phyloP scores from a whole-genome alignment of 35 echinoderm and acorn worm genomes.

The Heliocidaris erythrogramma region DNA sequence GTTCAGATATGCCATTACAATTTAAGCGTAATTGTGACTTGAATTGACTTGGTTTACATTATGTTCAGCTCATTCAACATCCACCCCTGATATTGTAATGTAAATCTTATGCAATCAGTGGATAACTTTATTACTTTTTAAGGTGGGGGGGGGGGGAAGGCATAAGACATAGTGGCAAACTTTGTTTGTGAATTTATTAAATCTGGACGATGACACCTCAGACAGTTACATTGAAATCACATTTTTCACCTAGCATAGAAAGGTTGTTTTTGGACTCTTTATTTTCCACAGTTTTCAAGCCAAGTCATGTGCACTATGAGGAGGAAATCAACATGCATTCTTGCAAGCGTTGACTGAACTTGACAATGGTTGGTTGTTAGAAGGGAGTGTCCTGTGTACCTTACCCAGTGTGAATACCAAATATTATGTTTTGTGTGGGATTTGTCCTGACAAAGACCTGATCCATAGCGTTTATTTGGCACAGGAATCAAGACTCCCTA shows the following conservation, averaged over 20 bases:
- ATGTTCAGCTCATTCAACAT: background rate
- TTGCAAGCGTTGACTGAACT: background rate
- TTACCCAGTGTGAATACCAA: slow-evolving; percentile 28
- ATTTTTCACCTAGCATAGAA: background rate
- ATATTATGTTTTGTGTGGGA: slow-evolving; percentile 33
- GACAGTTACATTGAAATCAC: background rate
- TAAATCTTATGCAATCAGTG: background rate
- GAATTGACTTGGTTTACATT: background rate
- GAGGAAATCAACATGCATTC: background rate
- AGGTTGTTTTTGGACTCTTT: background rate
- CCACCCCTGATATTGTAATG: background rate
- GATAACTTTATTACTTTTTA: background rate
- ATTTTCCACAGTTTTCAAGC: background rate
- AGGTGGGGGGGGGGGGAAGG: background rate
- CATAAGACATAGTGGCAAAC: background rate
- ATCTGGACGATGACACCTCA: background rate
- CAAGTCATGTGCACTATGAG: background rate
- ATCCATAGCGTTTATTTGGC: slow-evolving; percentile 13
- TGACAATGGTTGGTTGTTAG: background rate
- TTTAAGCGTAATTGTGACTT: background rate
- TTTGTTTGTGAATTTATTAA: background rate
- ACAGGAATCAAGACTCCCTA: slow-evolving; percentile 33
- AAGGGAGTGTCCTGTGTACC: slow-evolving; percentile 42
- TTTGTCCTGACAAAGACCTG: background rate
- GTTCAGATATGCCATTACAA: background rate